phyloP scores from a whole-genome alignment of 2,113 vertebrate species.

The Labeo catla region DNA sequence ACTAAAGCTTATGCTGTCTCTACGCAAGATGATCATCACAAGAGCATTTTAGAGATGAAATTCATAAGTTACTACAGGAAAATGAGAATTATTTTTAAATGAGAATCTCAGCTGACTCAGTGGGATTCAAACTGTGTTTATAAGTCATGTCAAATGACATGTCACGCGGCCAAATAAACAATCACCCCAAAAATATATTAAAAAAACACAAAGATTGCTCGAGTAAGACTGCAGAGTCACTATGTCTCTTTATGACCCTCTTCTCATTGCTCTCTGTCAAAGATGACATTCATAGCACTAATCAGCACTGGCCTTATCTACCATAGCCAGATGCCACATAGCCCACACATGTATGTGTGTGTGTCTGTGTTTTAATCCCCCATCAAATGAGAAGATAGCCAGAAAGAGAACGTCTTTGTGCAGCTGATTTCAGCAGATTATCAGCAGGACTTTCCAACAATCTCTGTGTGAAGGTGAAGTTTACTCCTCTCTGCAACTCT shows the following conservation, averaged over 20 bases:
- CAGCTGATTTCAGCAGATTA: conserved; percentile 21
- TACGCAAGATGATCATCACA: neutral
- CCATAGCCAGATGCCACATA: conserved; percentile 31
- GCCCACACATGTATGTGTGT: neutral
- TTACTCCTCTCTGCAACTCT: conserved; percentile 5
- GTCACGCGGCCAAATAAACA: neutral
- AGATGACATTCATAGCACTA: conserved; percentile 33
- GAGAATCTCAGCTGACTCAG: neutral
- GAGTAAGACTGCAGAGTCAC: neutral
- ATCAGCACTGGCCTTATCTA: conserved; percentile 38
- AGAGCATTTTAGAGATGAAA: neutral
- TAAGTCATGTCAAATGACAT: neutral
- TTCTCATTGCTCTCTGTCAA: conserved; percentile 24
- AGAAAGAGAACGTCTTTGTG: conserved; percentile 3
- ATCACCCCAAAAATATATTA: neutral
- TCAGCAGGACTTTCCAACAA: conserved; percentile 8
- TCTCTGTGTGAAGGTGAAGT: conserved; percentile 11
- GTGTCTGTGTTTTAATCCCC: conserved; percentile 6
- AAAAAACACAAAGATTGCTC: neutral
- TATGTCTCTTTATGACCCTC: conserved; percentile 4
- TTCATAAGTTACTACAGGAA: too few relatives aligned
- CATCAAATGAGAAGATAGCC: conserved; percentile 6
- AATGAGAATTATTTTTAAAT: too few relatives aligned
- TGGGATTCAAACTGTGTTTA: neutral
- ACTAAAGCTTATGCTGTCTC: too few relatives aligned